These are phyloP conservation scores for Stegastes partitus DNA, from an alignment of 2,113 vertebrate species.

Conservation along the genomic window DNA sequence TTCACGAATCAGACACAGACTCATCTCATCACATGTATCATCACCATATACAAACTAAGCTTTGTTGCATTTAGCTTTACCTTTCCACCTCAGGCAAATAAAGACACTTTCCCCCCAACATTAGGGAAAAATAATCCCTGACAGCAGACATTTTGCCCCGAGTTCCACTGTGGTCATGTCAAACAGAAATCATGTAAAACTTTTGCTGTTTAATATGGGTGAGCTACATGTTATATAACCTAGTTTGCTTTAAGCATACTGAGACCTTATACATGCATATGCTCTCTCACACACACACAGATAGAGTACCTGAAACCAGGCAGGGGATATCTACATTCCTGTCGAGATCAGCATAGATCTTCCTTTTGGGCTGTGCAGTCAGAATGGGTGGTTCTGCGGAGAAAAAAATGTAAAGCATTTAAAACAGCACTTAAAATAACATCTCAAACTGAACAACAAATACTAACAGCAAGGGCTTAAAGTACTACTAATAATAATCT, in stretches of 20 bases:
- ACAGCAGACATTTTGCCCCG: no score
- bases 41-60: no score
- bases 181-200: no score
- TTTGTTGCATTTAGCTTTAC: no score
- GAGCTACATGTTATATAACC: no score
- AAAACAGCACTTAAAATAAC: background rate
- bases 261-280: background rate
- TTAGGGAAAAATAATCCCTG: no score
- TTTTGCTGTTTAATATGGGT: no score
- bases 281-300: background rate
- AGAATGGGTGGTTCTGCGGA: constrained; percentile 90
- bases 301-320: constrained; percentile 88
- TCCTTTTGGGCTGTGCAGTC: constrained; percentile 84
- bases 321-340: constrained; percentile 90
- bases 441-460: background rate
- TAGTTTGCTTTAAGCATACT: background rate
- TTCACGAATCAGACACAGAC: no score
- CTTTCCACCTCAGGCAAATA: no score
- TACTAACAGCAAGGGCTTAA: background rate
- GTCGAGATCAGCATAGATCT: constrained; percentile 88
- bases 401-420: constrained; percentile 21
- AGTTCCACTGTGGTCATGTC: no score
- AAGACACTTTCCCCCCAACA: no score
- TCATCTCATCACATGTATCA: no score
- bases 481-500: background rate